Base-by-base conservation (phyloP, 2,113 vertebrate species). In the Aviceda subcristata region DNA sequence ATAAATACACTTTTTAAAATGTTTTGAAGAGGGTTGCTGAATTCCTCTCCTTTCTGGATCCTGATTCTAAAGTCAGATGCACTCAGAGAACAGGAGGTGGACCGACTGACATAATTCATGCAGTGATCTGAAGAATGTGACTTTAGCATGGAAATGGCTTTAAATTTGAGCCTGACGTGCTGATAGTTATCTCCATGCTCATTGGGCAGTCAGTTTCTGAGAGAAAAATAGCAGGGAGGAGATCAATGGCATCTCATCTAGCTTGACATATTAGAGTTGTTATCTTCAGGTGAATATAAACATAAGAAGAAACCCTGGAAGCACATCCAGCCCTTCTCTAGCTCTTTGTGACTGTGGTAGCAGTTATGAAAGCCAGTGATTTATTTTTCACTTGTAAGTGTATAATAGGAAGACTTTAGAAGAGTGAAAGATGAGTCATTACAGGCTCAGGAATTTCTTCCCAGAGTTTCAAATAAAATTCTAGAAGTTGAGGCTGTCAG, bases 371-470 rank as follows among this genome's bases (percentile, higher is more conserved):
- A 91, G 84, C 27, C 19, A 10, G n/a, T 41, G 77, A 80, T 88
- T 92, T 97, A 67, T 88, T 94, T 92, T 90, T 85, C 79, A 55
- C 63, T 94, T 87, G 10, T 48, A 85, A 92, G 48, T 43, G 16
- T 78, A 67, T 59, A 71, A 56, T 79, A 75, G 75, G 38, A 86
- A 76, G 91, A 95, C 87, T 97, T 91, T 2, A 83, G 86, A 91
- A 91, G 87, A 72, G 36, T 24, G 39, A 81, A 87, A 91, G 71
- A 88, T 96, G 93, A 95, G 94, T 97, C 95, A 97, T 85, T 84
- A 39, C 17, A 74, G 74, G 60, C 76, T 91, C 62, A 50, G 38
- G 24, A 88, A 39, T 94, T 94, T 85, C 55, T 94, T 95, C 38
- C 6, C 59, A 34, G 77, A 89, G 72, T 86, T 88, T 88, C 66